Evolutionary conservation across 2,113 vertebrate genomes (phyloP).

Genomic region (Sprattus sprattus): DNA sequence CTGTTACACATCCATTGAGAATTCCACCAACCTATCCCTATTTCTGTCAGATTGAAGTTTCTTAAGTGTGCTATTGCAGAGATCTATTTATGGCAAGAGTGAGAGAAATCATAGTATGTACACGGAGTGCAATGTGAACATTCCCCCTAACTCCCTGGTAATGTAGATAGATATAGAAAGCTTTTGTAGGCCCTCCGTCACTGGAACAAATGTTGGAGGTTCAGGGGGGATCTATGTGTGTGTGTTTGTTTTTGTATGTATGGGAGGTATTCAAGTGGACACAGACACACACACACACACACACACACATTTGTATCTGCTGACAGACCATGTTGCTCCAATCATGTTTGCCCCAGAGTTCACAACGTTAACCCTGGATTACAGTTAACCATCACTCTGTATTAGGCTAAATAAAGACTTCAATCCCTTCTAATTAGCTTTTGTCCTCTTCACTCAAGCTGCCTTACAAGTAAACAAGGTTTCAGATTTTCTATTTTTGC

Average conservation of each 20-base stretch:
- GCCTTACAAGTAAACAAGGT: constrained; percentile 50
- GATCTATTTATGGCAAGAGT: constrained; percentile 57
- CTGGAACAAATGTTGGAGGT: background rate
- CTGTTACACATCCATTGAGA: background rate
- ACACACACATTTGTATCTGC: background rate
- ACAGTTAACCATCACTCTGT: constrained; percentile 61
- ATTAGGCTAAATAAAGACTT: constrained; percentile 75
- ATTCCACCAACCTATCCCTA: background rate
- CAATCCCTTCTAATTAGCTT: constrained; percentile 73
- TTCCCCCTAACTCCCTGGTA: background rate
- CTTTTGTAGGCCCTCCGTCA: background rate
- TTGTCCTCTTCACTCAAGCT: constrained; percentile 52
- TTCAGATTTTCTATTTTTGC: constrained; percentile 38
- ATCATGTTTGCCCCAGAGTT: constrained; percentile 49
- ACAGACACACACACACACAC: background rate
- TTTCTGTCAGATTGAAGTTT: background rate
- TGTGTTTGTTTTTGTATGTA: background rate
- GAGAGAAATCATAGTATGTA: constrained; percentile 37
- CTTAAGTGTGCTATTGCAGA: constrained; percentile 20
- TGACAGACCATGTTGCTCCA: constrained; percentile 6
- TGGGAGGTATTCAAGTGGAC: background rate
- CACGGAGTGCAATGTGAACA: constrained; percentile 33
- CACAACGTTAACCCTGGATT: constrained; percentile 63
- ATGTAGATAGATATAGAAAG: background rate
- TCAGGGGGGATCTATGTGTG: background rate